A percentile compares a stretch with the other conserved stretches of the same genome.
Conservation (phyloP, 2,113 vertebrate species). For the Bambusicola thoracicus region DNA sequence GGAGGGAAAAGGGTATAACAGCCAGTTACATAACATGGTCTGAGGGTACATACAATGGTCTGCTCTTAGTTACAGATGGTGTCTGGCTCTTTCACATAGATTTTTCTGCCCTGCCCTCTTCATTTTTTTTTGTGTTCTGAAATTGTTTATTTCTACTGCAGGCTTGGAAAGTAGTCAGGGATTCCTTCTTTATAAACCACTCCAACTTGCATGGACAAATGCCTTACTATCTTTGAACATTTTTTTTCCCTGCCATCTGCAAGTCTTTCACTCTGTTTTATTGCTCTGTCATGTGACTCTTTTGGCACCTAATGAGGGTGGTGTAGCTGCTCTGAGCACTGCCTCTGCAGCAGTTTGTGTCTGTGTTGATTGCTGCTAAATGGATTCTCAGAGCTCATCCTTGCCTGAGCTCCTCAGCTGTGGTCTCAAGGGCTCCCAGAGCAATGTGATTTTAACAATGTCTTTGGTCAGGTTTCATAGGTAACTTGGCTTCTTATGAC, state of each 20-base stretch:
- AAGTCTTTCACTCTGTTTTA: not conserved
- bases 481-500: not conserved
- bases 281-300: not conserved
- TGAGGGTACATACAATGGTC: not conserved
- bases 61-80: not conserved
- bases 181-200: conserved; percentile 9
- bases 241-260: not conserved
- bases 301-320: not conserved
- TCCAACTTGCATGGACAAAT: not conserved
- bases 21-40: not conserved
- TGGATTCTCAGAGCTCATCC: not conserved
- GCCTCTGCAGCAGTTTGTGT: not conserved
- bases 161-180: not conserved
- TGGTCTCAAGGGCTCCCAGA: not conserved
- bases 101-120: not conserved
- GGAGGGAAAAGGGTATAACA: not conserved
- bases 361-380: not conserved
- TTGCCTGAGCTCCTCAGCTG: not conserved
- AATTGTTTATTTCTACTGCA: conserved; percentile 7
- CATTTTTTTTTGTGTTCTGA: not conserved
- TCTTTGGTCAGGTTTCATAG: not conserved
- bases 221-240: not conserved
- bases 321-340: not conserved
- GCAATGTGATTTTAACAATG: not conserved
- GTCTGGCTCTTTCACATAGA: not conserved